Base-by-base conservation (phyloP, 2,888 invertebrate genomes). In the Epistrophella euchroma region DNA sequence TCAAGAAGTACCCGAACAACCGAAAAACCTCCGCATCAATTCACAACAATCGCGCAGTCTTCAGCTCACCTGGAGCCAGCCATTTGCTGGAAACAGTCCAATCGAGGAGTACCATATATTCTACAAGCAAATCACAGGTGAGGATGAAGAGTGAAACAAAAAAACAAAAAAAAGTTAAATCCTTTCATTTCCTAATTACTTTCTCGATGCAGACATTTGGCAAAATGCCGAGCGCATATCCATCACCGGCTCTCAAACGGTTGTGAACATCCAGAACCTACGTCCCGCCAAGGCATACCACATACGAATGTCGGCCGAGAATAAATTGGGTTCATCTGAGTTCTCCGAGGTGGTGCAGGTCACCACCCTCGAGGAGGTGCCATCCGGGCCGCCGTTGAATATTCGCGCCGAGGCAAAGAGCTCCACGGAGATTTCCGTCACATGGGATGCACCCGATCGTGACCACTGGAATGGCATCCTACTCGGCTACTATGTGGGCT, bases 1-100 rank as follows among this genome's bases (percentile, higher is more conserved):
- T 35, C 97, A 98, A 94, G 96, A 98, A 94, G 96, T 96, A 52
- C 98, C 98, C 1, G 98, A 98, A 92, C 95, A 97, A 91, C 98
- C 98, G 4, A 95, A 96, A 91, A 97, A 97, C 91, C 95, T 98
- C 88, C 94, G 96, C 89, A 96, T 97, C 68, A 95, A 96, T 90
- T 97, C 97, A 88, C 97, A 97, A 90, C 96, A 96, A 89, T 97
- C 97, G 78, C 94, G 97, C 81, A 95, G 96, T 32, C 95, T 97
- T 87, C 96, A 97, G 89, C 94, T 98, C 89, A 96, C 97, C 1
- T 98, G 98, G 98, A 96, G 96, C 37, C 96, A 96, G 88, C 97
- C 97, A 11, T 97, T 97, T 90, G 96, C 97, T 88, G 97, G 97
- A 82, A 97, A 97, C 90, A 97, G 97, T 91, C 96, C 97, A 32